Percentiles rank a stretch among this genome's conserved stretches.
phyloP scores from a whole-genome alignment of 2,888 invertebrate species.

The Tetanocera ferruginea region DNA sequence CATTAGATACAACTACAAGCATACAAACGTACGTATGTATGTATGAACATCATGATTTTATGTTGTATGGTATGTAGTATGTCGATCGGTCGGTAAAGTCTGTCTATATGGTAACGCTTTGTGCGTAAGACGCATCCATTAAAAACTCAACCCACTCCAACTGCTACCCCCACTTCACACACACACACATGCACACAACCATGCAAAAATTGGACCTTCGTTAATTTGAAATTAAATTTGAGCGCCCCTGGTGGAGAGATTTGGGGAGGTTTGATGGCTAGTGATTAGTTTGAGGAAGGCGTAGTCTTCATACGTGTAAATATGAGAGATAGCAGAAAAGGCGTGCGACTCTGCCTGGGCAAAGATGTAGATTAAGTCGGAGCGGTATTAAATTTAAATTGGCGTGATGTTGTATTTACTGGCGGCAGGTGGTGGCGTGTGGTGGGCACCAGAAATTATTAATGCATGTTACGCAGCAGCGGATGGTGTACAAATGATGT shows the following conservation, averaged over 20 bases:
- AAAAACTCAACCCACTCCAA: neutral
- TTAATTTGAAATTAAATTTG: constrained; percentile 43
- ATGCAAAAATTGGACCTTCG: constrained; percentile 23
- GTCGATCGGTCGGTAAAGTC: neutral
- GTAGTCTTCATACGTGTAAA: neutral
- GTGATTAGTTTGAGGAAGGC: neutral
- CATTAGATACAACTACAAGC: neutral
- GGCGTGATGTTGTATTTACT: neutral
- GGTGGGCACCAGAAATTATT: neutral
- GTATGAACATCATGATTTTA: neutral
- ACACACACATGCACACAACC: neutral
- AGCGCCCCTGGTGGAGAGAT: neutral
- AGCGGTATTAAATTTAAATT: constrained; percentile 24
- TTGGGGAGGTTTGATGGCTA: neutral
- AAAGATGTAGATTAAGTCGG: neutral
- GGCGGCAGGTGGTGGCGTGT: neutral
- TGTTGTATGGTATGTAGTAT: neutral
- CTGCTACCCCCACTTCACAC: neutral
- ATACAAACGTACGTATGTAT: neutral
- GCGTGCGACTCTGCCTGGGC: neutral
- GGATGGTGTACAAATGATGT: neutral
- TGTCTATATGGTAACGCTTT: constrained; percentile 1
- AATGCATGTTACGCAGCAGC: neutral
- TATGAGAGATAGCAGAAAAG: neutral
- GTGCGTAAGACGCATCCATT: constrained; percentile 28